These are phyloP conservation scores for Sphaerophoria taeniata DNA, from an alignment of 2,888 invertebrate species.

Conservation along the genomic window DNA sequence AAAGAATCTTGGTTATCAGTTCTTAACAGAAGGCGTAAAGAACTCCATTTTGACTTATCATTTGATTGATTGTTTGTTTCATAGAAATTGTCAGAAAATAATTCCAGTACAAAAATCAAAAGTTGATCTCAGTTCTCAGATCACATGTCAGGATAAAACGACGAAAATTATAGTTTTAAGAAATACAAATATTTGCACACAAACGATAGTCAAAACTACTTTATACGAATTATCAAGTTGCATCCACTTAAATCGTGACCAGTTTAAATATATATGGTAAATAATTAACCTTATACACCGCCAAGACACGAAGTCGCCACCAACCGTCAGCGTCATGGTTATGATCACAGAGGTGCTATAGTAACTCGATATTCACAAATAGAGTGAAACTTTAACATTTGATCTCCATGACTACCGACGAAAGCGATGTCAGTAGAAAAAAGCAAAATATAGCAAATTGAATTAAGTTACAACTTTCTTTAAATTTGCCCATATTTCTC, in stretches of 20 bases:
- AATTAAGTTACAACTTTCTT: background rate
- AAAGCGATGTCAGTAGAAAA: slow-evolving; percentile 45
- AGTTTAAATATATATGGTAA: slow-evolving; percentile 24
- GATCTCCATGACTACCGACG: slow-evolving; percentile 48
- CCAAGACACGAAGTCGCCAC: slow-evolving; percentile 62
- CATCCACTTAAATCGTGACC: slow-evolving; percentile 60
- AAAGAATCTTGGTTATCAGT: too few relatives aligned
- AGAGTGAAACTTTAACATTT: slow-evolving; percentile 62
- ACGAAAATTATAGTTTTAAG: background rate
- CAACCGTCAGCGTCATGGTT: slow-evolving; percentile 25
- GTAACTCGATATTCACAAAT: background rate
- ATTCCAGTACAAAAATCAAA: too few relatives aligned
- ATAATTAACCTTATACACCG: slow-evolving; percentile 45
- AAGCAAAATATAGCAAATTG: background rate
- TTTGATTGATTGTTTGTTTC: too few relatives aligned
- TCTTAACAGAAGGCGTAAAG: too few relatives aligned
- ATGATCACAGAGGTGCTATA: slow-evolving; percentile 5
- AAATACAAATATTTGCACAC: background rate
- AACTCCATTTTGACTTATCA: too few relatives aligned
- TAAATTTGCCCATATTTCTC: too few relatives aligned
- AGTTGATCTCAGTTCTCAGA: too few relatives aligned
- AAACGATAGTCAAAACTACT: too few relatives aligned
- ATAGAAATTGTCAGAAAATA: background rate
- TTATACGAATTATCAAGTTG: slow-evolving; percentile 2
- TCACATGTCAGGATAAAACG: too few relatives aligned